Evolutionary conservation across 2,797 vertebrate genomes (phyloP), one percentile per base, ranked within the genome.

Genomic region (Lophius americanus): DNA sequence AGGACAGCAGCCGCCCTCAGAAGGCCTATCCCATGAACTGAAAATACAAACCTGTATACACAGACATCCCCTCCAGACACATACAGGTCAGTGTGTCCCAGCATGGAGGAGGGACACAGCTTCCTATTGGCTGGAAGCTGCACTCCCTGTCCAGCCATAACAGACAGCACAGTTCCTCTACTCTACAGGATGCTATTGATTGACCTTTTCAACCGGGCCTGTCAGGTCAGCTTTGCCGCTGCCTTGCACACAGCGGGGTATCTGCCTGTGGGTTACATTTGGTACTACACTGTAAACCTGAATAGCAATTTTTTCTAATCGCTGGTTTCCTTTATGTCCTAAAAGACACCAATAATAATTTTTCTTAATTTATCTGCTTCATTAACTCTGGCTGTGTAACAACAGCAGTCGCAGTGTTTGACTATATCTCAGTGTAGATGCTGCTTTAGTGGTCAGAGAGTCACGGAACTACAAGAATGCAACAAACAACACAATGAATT

Each of bases 121-220:
- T 88, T 90, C 85, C 86, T 85, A 70, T 86, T 83, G 82, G 77
- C 79, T 44, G 41, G 8, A 58, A 52, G 64, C 64, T 6, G 7
- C 57, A 0, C 51, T 74, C 35, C 5, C 36, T 50, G 60, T 80
- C 65, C 77, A 84, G 83, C 72, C 84, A 87, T 84, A 90, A 87
- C 82, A 90, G 57, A 51, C 52, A 3, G 0, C 11, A 44, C 68
- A 72, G 52, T 70, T 75, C 70, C 78, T 65, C 58, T 46, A 55
- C 48, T 56, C 39, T 73, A 55, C 3, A 12, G 57, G 62, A 73
- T 57, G 43, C 47, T 68, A 80, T 83, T 75, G 81, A 84, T 79
- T 87, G 69, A 77, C 78, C 76, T 75, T 66, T 64, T 74, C 69
- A 67, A 41, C 43, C 43, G 42, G 52, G 11, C 51, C 4, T 43